These are phyloP conservation scores for Apostichopus japonicus DNA, from an alignment of 35 echinoderm and acorn worm genomes.

Conservation along the genomic window DNA sequence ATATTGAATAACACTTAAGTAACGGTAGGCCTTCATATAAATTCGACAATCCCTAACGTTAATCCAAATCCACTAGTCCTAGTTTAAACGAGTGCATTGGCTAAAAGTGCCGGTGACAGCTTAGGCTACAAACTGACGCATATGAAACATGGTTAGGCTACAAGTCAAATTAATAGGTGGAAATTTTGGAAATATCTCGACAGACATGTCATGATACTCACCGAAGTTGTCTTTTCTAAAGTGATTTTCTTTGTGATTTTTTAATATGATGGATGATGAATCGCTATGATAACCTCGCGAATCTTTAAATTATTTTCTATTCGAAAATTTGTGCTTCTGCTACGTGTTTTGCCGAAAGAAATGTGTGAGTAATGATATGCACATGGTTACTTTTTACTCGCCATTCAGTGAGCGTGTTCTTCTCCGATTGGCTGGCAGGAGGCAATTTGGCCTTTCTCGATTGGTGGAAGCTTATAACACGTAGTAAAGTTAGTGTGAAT, in stretches of 20 bases:
- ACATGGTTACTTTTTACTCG: conserved; percentile 60
- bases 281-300: background rate
- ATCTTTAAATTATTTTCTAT: background rate
- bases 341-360: conserved; percentile 25
- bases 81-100: too few species aligned
- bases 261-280: background rate
- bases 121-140: background rate
- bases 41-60: too few species aligned
- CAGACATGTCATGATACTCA: background rate
- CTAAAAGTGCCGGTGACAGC: background rate
- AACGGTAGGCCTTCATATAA: too few species aligned
- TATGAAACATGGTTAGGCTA: conserved; percentile 2
- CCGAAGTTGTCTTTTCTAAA: background rate
- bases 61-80: too few species aligned
- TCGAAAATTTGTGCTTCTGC: background rate
- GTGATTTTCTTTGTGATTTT: background rate
- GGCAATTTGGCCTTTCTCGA: conserved; percentile 63
- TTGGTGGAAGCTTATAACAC: conserved; percentile 78
- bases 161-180: background rate
- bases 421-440: conserved; percentile 77
- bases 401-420: conserved; percentile 66
- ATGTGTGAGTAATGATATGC: conserved; percentile 3
- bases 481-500: conserved; percentile 34
- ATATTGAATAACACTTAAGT: too few species aligned
- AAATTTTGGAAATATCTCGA: background rate